Base-by-base conservation (phyloP, 1,140 invertebrate genomes). In the Zaprionus lachaisei region DNA sequence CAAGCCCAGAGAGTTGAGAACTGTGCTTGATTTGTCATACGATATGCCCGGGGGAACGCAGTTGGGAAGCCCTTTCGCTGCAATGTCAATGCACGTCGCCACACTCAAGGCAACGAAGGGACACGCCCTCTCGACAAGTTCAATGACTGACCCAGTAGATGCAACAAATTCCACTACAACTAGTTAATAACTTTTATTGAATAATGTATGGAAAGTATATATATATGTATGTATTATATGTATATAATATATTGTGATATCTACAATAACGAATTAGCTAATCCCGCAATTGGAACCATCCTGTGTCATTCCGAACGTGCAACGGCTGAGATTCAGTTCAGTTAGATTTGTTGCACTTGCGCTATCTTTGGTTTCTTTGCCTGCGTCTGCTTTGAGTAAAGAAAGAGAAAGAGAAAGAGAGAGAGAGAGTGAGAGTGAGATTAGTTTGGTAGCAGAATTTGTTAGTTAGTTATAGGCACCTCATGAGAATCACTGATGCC, bases 341-440 rank as follows among this genome's bases (percentile, higher is more conserved):
- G 9, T 65, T 87, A 91, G 55, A 91, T 38, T 60, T 77, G 72
- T 58, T 91, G 78, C 51, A 81, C 86, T 57, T 86, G 77, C 2
- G 75, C 31, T 60, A 81, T 81, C 67, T 91, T 91, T 44, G 80
- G 83, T 41, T 91, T 91, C 65, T 91, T 91, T 2, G 86, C 72
- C 56, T 79, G 75, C 15, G 71, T 73, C 64, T 91, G 62, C 31
- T 47, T 22, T 1, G 20, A n/a, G 9, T 34, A 26, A 15, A 76
- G 14, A 49, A 22, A n/a, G 26, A 24, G 28, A 26, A 15, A 76
- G 14, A 49, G 31, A n/a, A 17, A 24, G 28, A 24, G 4, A 37
- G 20, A 9, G 28, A 22, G 1, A 24, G 28, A 22, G 4, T 22
- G 20, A 9, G 28, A 24, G 2, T 22, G 14, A 9, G 3, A 31